Conservation (phyloP, 1,140 invertebrate genomes). For the Bombus terrestris region DNA sequence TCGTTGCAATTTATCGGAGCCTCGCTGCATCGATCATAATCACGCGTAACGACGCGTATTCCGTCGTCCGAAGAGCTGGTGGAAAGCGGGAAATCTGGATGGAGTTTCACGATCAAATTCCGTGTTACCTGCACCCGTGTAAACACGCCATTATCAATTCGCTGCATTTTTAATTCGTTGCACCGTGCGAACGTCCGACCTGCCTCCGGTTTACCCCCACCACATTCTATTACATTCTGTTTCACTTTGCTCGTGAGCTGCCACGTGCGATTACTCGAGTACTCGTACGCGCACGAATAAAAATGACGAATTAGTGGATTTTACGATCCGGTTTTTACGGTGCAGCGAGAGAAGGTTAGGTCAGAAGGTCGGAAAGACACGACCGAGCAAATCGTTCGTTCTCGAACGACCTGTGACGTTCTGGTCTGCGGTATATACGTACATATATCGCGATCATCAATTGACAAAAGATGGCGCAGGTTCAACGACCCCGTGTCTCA, state of each 20-base stretch:
- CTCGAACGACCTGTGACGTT: background rate
- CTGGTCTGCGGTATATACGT: background rate
- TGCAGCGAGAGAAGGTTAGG: too few species aligned
- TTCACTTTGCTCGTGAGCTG: background rate
- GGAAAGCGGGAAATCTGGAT: background rate
- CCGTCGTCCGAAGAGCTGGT: background rate
- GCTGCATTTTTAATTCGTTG: background rate
- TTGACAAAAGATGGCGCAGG: background rate
- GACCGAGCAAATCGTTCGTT: background rate
- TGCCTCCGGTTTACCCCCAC: background rate
- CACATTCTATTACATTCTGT: background rate
- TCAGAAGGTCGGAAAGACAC: background rate
- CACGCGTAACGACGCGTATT: too few species aligned
- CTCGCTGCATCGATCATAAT: constrained; percentile 8
- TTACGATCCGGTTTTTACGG: too few species aligned
- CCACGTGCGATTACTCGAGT: too few species aligned
- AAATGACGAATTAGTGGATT: too few species aligned
- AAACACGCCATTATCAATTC: background rate
- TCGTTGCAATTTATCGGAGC: background rate
- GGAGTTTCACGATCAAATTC: background rate
- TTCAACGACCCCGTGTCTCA: background rate
- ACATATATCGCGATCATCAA: background rate
- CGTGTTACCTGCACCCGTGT: too few species aligned
- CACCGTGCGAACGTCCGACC: background rate
- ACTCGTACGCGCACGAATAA: too few species aligned